Base-by-base conservation (phyloP, 2,888 invertebrate genomes). In the Eulithis prunata region DNA sequence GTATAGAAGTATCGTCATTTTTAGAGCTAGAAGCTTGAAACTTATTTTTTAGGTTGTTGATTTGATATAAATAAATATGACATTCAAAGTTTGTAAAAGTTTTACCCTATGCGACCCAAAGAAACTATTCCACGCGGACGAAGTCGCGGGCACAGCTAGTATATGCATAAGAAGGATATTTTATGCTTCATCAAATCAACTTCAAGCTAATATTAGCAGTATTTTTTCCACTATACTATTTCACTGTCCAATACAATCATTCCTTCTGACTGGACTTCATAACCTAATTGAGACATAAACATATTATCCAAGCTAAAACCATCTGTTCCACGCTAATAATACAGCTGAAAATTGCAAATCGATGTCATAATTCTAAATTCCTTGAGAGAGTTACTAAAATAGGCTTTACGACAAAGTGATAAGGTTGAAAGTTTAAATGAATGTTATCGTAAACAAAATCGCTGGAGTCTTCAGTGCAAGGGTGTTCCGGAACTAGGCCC, bases 281-380 rank as follows among this genome's bases (percentile, higher is more conserved):
- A 81, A 80, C 78, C 79, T 86, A 86, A 89, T 89, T 85, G 85
- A 86, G 85, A 83, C 79, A 78, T 21, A 72, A 69, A 73, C n/a
- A n/a, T n/a, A n/a, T n/a, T n/a, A n/a, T 75, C 78, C 47, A 65
- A 8, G 8, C 45, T 11, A 67, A 62, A 68, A 57, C 21, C 49
- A 47, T 32, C 62, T 60, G 49, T 64, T 57, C 1, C 0, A 0
- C 1, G 12, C n/a, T 32, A 13, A 41, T 41, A 62, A 66, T 67
- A 70, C 11, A 45, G 65, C 47, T 66, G 7, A 57, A 70, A 67
- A 46, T 69, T 54, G 59, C 38, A 46, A 58, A 62, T 52, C 59
- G 0, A n/a, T 56, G 14, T 45, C 36, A 55, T 21, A 52, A 62
- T 68, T 63, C 66, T 68, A 71, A 69, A 70, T 57, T 62, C 58